Percentiles rank a stretch among this genome's conserved stretches.
Evolutionary conservation across 1,140 invertebrate genomes (phyloP).

Genomic region (Sitodiplosis mosellana): DNA sequence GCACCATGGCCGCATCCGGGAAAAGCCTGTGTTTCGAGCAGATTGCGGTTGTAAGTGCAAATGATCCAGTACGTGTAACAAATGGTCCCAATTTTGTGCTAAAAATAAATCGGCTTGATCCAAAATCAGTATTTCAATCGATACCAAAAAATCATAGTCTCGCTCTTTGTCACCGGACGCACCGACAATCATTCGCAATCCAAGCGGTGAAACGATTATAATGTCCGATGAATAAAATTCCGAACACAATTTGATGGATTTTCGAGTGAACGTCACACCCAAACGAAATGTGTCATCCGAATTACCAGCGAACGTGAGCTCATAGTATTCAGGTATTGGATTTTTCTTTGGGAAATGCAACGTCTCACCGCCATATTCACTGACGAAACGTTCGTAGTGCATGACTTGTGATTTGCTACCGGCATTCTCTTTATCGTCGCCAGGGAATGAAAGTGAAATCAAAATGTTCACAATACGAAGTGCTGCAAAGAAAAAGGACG

Average conservation of each 20-base stretch:
- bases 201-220: constrained; percentile 85
- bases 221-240: constrained; percentile 92
- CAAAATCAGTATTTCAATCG: constrained; percentile 82
- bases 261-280: constrained; percentile 80
- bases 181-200: constrained; percentile 75
- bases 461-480: constrained; percentile 59
- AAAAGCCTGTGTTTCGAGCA: constrained; percentile 73
- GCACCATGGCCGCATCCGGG: constrained; percentile 75
- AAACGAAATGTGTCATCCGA: constrained; percentile 89
- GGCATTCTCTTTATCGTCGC: constrained; percentile 3
- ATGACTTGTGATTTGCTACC: constrained; percentile 51
- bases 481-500: too few relatives aligned
- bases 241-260: constrained; percentile 79
- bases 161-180: constrained; percentile 63
- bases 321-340: constrained; percentile 75
- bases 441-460: constrained; percentile 40
- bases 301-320: constrained; percentile 72
- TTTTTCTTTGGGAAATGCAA: constrained; percentile 60
- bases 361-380: constrained; percentile 66
- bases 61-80: constrained; percentile 69
- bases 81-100: constrained; percentile 98
- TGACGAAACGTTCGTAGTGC: constrained; percentile 74
- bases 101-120: constrained; percentile 86
- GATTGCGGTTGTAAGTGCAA: constrained; percentile 75
- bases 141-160: constrained; percentile 89